Evolutionary conservation across 2,797 vertebrate genomes (phyloP), one percentile per base, ranked within the genome.

Genomic region (Chlorospingus flavigularis): DNA sequence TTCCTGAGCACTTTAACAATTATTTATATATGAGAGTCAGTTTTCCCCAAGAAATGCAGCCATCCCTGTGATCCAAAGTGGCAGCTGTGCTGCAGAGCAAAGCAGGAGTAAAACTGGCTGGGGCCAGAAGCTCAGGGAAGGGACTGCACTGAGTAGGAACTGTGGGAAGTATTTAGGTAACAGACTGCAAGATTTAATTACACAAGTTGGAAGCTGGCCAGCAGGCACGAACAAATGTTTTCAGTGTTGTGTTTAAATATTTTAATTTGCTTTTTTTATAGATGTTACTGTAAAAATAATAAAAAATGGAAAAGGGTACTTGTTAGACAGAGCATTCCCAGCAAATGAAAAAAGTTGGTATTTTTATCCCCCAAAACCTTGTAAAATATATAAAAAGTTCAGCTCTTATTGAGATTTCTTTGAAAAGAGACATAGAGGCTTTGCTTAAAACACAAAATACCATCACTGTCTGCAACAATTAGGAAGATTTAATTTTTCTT

Each of bases 141-240:
- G 71, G 82, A 45, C 71, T 50, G 60, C 71, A 25, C 42, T 5
- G 73, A 86, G 85, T 0, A 78, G 90, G 81, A 78, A 84, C 87
- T 79, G 79, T 3, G 0, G 95, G 90, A 92, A 92, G 76, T 37
- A 74, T 90, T 95, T 92, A 91, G 92, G 94, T 91, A 96, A 92
- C 96, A 94, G 95, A 95, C 92, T 96, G 94, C 85, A 81, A 94
- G 92, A 94, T 92, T 94, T 96, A 97, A 97, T 96, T 96, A 95
- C 91, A 71, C 63, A 15, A 83, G 33, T 53, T 96, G 95, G 94
- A 92, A 65, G 51, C 28, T 9, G 26, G 85, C 96, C 95, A 95
- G 92, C 62, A 94, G 85, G 86, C 95, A 96, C 0, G 53, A 97
- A 94, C 90, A 96, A 94, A 96, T 96, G 89, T 95, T 96, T 96